A percentile compares a stretch with the other conserved stretches of the same genome.
phyloP scores from a whole-genome alignment of 2,797 vertebrate species.

The Lates japonicus region DNA sequence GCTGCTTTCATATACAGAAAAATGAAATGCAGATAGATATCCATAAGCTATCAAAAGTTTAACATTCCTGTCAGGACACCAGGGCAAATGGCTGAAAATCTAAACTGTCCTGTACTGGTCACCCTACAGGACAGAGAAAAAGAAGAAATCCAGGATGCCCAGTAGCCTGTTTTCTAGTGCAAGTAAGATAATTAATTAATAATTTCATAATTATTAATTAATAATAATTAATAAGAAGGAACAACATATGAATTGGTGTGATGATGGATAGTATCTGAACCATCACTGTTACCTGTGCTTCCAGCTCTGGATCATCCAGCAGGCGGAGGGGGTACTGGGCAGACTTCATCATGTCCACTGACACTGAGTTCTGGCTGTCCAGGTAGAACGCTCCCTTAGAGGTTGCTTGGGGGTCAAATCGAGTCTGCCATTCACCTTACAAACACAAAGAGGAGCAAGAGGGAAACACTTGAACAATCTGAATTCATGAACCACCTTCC shows the following conservation, averaged over 20 bases:
- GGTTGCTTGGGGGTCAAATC: constrained; percentile 90
- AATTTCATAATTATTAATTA: no score
- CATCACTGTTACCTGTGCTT: constrained; percentile 86
- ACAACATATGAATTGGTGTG: neutral
- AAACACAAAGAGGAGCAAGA: neutral
- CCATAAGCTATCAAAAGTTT: neutral
- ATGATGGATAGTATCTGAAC: neutral
- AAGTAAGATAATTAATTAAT: no score
- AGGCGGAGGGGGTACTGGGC: constrained; percentile 88
- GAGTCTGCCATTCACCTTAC: constrained; percentile 91
- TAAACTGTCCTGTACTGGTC: neutral
- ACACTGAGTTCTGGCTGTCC: constrained; percentile 82
- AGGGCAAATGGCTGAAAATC: neutral
- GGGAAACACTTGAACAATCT: neutral
- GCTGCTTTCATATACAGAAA: no score
- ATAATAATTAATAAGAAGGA: no score
- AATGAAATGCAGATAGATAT: no score
- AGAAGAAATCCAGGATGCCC: neutral
- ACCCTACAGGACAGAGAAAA: neutral
- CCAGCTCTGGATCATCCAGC: constrained; percentile 84
- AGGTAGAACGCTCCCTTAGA: constrained; percentile 87
- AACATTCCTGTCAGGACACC: neutral
- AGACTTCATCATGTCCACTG: constrained; percentile 94
- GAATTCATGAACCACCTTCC: neutral
- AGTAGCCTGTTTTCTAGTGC: no score